Base-by-base conservation (phyloP, 2,888 invertebrate genomes). In the Drosophila rubida region DNA sequence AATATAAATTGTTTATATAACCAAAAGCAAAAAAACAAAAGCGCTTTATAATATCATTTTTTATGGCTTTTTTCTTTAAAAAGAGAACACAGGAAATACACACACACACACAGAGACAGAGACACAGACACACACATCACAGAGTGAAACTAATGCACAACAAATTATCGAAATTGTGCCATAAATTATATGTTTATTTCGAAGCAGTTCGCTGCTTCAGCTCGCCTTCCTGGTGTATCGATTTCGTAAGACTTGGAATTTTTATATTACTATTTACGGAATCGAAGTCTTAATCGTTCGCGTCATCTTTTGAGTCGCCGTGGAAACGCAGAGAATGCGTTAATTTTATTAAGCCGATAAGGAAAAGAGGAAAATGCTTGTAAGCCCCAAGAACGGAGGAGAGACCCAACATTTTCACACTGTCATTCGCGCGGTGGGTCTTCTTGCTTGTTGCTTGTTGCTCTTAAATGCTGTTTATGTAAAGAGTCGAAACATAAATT, bases 121-220 rank as follows among this genome's bases (percentile, higher is more conserved):
- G n/a, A 30, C 27, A 42, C 19, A 37, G 3, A 37, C 11, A 45
- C 13, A 37, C 22, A 50, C 14, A 50, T n/a, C 14, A 49, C 32
- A 49, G 1, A 9, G 25, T 25, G 25, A 32, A 49, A 61, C 61
- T 49, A 69, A 75, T 64, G 46, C 55, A 57, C 58, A 71, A 75
- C 74, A 81, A 78, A 78, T 84, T 75, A 84, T 80, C 75, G 68
- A 84, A 80, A 78, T 78, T 72, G 71, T 63, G 79, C 72, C 87
- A 87, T 82, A 87, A 82, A 87, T 85, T 81, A 69, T 70, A 59
- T 58, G 39, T 53, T 65, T 57, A 54, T 75, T 76, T 61, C 48
- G 9, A 19, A 39, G 60, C 61, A 46, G 25, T 27, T 57, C 45
- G 54, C 57, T 61, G 75, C 37, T 45, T 71, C 30, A 49, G 42